Conservation (phyloP, 2,888 invertebrate genomes). For the Drosophila subsilvestris region DNA sequence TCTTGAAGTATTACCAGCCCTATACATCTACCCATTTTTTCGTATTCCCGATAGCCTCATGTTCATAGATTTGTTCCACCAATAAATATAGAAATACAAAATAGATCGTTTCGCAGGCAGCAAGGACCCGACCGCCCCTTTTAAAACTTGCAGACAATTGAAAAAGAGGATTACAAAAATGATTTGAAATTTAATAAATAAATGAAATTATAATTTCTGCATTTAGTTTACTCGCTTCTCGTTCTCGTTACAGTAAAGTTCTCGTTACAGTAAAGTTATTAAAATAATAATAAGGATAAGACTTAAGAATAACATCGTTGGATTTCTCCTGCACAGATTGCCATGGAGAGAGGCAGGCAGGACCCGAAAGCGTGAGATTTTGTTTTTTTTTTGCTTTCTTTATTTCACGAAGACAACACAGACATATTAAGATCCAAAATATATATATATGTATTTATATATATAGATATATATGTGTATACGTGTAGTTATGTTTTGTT, state of each 20-base stretch:
- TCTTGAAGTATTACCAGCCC: too few relatives aligned
- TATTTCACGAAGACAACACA: slow-evolving; percentile 77
- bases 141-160: background rate
- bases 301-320: slow-evolving; percentile 51
- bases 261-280: slow-evolving; percentile 48
- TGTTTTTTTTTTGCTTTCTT: slow-evolving; percentile 44
- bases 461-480: slow-evolving; percentile 45
- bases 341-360: slow-evolving; percentile 19
- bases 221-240: slow-evolving; percentile 42
- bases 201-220: slow-evolving; percentile 45
- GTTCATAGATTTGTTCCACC: too few relatives aligned
- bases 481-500: slow-evolving; percentile 43
- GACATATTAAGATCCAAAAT: slow-evolving; percentile 78
- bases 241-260: slow-evolving; percentile 42
- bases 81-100: background rate
- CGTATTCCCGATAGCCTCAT: too few relatives aligned
- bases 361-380: slow-evolving; percentile 29
- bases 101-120: too few relatives aligned
- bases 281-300: slow-evolving; percentile 66
- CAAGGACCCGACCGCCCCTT: background rate
- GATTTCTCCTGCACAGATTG: slow-evolving; percentile 30
- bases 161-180: background rate
- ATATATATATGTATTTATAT: slow-evolving; percentile 54
- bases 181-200: slow-evolving; percentile 29
- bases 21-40: too few relatives aligned